A percentile compares a stretch with the other conserved stretches of the same genome.
These are phyloP conservation scores for Siphlonurus alternatus DNA, from an alignment of 2,888 invertebrate species.

Conservation along the genomic window DNA sequence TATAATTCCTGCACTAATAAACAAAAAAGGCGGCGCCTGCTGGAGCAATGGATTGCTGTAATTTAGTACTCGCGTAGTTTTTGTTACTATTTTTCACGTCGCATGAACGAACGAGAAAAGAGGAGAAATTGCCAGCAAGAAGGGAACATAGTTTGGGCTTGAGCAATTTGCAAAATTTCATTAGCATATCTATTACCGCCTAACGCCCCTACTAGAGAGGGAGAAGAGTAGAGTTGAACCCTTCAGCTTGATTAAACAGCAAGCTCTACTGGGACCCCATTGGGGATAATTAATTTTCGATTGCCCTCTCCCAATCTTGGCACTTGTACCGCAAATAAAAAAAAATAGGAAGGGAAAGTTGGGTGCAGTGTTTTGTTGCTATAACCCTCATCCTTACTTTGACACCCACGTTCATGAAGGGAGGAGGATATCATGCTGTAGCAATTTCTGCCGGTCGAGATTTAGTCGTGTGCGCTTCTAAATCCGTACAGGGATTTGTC, in stretches of 20 bases:
- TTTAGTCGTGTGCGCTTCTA: neutral
- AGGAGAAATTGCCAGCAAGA: neutral
- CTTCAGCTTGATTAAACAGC: constrained; percentile 16
- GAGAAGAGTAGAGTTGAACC: neutral
- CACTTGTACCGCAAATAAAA: constrained; percentile 13
- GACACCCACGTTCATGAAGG: neutral
- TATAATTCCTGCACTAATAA: too few species aligned
- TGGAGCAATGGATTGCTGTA: neutral
- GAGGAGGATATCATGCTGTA: neutral
- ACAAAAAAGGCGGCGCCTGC: too few species aligned
- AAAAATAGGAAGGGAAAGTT: neutral
- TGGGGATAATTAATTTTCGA: constrained; percentile 25
- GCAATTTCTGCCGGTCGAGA: neutral
- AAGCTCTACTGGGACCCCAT: constrained; percentile 15
- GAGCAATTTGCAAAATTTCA: constrained; percentile 20
- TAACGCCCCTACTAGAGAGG: neutral
- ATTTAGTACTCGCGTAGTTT: neutral
- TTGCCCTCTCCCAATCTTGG: constrained; percentile 20
- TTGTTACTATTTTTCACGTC: neutral
- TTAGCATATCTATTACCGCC: constrained; percentile 19
- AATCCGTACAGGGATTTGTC: neutral
- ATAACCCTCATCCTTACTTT: too few species aligned
- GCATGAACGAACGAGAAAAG: neutral
- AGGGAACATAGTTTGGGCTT: constrained; percentile 5
- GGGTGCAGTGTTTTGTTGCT: neutral